These are phyloP conservation scores for Drosophila arizonae DNA, from an alignment of 1,140 invertebrate genomes.

Conservation along the genomic window DNA sequence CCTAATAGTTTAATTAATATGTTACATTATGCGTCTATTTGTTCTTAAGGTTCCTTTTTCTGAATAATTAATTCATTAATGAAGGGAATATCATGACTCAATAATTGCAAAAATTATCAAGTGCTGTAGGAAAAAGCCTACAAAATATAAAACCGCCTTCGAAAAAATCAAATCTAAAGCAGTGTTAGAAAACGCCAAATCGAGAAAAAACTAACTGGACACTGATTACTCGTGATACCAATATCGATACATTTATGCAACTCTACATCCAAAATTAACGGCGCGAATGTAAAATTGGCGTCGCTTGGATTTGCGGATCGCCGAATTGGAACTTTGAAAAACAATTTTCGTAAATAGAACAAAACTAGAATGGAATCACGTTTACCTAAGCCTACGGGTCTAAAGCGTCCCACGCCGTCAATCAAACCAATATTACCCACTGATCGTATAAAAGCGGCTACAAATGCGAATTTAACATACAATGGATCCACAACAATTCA, in stretches of 20 bases:
- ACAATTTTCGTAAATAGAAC: background rate
- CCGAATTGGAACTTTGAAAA: conserved; percentile 6
- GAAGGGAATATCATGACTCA: no score
- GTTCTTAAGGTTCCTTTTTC: no score
- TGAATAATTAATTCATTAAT: no score
- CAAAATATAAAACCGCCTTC: no score
- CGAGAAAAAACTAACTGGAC: background rate
- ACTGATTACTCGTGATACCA: background rate
- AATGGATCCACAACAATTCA: conserved; percentile 23
- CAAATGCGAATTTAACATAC: conserved; percentile 38
- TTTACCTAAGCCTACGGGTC: conserved; percentile 63
- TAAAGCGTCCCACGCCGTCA: conserved; percentile 54
- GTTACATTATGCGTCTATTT: background rate
- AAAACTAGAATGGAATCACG: conserved; percentile 65
- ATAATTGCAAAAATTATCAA: no score
- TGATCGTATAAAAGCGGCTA: conserved; percentile 64
- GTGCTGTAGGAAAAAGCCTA: no score
- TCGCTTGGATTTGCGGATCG: conserved; percentile 28
- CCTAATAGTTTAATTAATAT: background rate
- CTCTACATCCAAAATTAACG: conserved; percentile 69
- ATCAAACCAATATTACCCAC: conserved; percentile 61
- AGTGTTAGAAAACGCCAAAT: background rate
- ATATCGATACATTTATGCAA: conserved; percentile 15
- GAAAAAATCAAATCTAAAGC: background rate
- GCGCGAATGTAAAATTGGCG: conserved; percentile 48